Base-by-base conservation (phyloP, 2,797 vertebrate genomes). In the Lophotriccus pileatus region DNA sequence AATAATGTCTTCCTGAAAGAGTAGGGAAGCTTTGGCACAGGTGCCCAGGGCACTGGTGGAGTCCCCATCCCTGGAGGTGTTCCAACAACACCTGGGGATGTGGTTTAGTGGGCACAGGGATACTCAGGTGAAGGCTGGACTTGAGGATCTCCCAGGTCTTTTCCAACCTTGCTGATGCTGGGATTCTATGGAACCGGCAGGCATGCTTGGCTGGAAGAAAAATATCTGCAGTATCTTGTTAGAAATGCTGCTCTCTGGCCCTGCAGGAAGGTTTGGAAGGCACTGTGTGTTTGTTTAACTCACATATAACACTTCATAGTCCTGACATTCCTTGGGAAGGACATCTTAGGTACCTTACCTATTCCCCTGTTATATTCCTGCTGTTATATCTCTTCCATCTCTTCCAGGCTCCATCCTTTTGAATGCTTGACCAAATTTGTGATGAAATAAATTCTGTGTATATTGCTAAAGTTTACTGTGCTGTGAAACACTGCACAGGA, bases 371-470 rank as follows among this genome's bases (percentile, higher is more conserved):
- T 52, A 19, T 27, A 56, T 75, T 75, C 44, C 62, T 7, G 13
- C 36, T 7, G 12, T 50, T 66, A 10, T 8, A 4, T 69, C 58
- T 76, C 66, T 53, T 70, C n/a, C 19, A 46, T 60, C 70, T 12
- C 39, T 50, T 34, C 28, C 10, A 79, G 84, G 50, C 76, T 58
- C 63, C 67, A 44, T 74, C 68, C 63, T 85, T 96, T 81, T 39
- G 53, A 93, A 69, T 67, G 53, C 83, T 81, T 27, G 72, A 60
- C 58, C 70, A 59, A 69, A 80, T 80, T 82, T 27, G 37, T 23
- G 70, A 84, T 80, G 89, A 93, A 95, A 94, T 77, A 56, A 63
- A 80, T 69, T 62, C 89, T 75, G 53, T 64, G 74, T 84, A 8
- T 62, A 79, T 36, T 56, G 50, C 80, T 88, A 3, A 92, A 77